These are phyloP conservation scores for Ceratosolen fusciceps DNA, from an alignment of 1,140 invertebrate genomes.

Conservation along the genomic window DNA sequence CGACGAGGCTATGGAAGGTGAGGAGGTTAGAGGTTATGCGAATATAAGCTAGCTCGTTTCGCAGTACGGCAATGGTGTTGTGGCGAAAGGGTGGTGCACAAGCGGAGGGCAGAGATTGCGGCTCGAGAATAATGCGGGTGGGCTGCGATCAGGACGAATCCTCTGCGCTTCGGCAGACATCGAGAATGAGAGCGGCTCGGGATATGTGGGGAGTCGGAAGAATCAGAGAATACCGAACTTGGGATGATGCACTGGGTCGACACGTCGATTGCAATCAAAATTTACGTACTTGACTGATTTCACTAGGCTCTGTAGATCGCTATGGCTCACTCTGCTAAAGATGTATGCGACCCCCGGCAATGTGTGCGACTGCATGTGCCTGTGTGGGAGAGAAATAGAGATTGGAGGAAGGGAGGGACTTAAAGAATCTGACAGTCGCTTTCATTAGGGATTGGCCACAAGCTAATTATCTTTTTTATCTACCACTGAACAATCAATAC, in stretches of 20 bases:
- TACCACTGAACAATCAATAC: no score
- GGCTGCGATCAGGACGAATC: not conserved
- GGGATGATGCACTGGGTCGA: conserved; percentile 52
- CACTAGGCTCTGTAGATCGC: conserved; percentile 35
- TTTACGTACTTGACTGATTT: conserved; percentile 57
- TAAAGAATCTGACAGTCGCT: not conserved
- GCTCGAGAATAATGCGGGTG: conserved; percentile 33
- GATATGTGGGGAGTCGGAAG: not conserved
- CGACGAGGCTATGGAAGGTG: conserved; percentile 61
- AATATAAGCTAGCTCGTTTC: conserved; percentile 62
- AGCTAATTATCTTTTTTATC: no score
- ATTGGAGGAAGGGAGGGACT: no score
- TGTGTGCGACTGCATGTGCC: no score
- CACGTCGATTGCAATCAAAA: conserved; percentile 52
- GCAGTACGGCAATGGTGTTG: conserved; percentile 63
- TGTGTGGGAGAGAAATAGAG: not conserved
- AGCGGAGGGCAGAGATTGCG: no score
- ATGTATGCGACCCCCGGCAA: conserved; percentile 17
- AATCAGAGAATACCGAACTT: not conserved
- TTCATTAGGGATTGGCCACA: no score
- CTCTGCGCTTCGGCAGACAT: conserved; percentile 28
- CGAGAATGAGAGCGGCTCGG: not conserved
- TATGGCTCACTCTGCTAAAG: not conserved
- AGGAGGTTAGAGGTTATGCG: conserved; percentile 53
- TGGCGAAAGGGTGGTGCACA: no score